phyloP scores from a whole-genome alignment of 2,797 vertebrate genomes.

The Amniataba percoides region DNA sequence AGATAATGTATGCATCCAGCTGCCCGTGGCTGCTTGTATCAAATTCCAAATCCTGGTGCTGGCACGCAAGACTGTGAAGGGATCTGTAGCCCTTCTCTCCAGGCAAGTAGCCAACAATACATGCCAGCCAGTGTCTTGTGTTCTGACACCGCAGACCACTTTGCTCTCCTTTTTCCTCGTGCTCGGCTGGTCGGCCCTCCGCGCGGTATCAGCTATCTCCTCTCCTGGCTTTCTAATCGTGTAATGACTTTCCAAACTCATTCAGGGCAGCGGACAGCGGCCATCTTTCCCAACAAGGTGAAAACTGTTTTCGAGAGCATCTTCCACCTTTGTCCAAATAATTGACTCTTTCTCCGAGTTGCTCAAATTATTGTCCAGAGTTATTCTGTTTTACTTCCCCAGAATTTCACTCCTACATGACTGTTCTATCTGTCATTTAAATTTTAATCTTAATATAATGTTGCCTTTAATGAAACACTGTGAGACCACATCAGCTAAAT shows the following conservation, averaged over 20 bases:
- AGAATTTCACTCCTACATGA: background rate
- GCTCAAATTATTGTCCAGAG: background rate
- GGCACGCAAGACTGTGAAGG: conserved; percentile 51
- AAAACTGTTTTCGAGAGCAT: conserved; percentile 30
- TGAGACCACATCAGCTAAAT: background rate
- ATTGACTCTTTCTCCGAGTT: background rate
- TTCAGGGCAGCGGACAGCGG: conserved; percentile 20
- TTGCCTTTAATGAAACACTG: background rate
- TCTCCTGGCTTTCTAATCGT: conserved; percentile 30
- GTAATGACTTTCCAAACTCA: conserved; percentile 48
- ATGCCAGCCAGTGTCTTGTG: conserved; percentile 64
- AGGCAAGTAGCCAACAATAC: conserved; percentile 65
- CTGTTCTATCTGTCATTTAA: background rate
- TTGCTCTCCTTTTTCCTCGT: conserved; percentile 47
- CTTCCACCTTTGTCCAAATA: background rate
- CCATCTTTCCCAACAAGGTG: conserved; percentile 26
- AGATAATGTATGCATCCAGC: conserved; percentile 62
- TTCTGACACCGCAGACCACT: conserved; percentile 56
- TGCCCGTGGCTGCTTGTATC: conserved; percentile 66
- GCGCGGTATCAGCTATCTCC: conserved; percentile 26
- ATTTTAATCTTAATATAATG: conserved; percentile 7
- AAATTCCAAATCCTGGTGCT: conserved; percentile 66
- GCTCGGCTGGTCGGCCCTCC: conserved; percentile 21
- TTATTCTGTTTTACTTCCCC: background rate
- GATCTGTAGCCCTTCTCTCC: conserved; percentile 59